phyloP scores from a whole-genome alignment of 53 echinoderm and acorn worm species.

The Zoroaster sp. region DNA sequence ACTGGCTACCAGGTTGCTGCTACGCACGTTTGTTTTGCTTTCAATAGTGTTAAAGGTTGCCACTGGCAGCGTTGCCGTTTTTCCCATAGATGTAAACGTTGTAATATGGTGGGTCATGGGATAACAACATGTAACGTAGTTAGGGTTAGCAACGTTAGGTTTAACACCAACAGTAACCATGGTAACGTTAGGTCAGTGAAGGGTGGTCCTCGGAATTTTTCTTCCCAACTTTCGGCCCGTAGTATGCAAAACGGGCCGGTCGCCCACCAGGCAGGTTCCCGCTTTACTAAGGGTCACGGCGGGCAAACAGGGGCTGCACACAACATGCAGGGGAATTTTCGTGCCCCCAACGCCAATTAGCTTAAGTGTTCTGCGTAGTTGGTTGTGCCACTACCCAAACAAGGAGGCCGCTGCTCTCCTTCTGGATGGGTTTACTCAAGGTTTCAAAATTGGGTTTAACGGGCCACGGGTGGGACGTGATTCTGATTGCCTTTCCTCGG shows the following conservation, averaged over 20 bases:
- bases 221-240: too few relatives aligned
- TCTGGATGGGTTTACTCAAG: conserved; percentile 13
- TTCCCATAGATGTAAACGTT: not conserved
- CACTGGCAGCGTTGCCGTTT: not conserved
- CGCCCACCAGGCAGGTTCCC: too few relatives aligned
- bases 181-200: not conserved
- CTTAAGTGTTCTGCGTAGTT: not conserved
- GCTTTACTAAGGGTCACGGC: not conserved
- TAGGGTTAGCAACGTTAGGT: not conserved
- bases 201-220: not conserved
- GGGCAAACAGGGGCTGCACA: not conserved
- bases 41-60: not conserved
- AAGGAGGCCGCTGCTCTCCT: not conserved
- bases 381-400: not conserved
- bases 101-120: not conserved
- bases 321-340: not conserved
- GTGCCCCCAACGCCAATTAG: too few relatives aligned
- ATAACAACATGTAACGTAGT: not conserved
- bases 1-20: not conserved
- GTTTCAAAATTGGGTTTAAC: conserved; percentile 30
- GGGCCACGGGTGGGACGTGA: not conserved
- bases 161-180: not conserved
- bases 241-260: not conserved
- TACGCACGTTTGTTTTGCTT: conserved; percentile 16
- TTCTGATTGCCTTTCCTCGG: not conserved